phyloP scores from a whole-genome alignment of 2,113 vertebrate genomes.

The Poeciliopsis retropinna region DNA sequence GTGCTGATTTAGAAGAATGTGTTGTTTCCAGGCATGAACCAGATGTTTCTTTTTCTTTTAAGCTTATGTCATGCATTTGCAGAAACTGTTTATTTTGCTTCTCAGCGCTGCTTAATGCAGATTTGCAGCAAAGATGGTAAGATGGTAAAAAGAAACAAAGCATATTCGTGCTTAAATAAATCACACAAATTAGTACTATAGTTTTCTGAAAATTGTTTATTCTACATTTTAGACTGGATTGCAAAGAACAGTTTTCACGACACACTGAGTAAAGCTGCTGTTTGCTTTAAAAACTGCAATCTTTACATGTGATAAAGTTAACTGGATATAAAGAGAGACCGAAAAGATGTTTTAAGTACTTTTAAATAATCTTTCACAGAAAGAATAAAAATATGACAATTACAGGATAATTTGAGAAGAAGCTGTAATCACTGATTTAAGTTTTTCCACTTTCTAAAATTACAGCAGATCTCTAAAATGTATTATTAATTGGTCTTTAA shows the following conservation, averaged over 20 bases:
- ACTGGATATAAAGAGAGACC: constrained; percentile 32
- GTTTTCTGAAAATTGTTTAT: constrained; percentile 13
- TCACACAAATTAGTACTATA: neutral
- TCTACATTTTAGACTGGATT: constrained; percentile 4
- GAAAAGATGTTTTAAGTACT: constrained; percentile 40
- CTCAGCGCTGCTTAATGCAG: neutral
- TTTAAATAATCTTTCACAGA: constrained; percentile 79
- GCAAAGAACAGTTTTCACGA: constrained; percentile 8
- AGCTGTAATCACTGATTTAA: no score
- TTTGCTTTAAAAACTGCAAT: constrained; percentile 1
- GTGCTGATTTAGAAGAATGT: neutral
- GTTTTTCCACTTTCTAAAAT: constrained; percentile 3
- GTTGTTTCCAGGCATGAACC: neutral
- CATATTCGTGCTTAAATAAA: neutral
- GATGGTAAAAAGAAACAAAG: neutral
- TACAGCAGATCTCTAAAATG: neutral
- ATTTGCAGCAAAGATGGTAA: neutral
- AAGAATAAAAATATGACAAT: constrained; percentile 68
- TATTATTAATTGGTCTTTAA: constrained; percentile 11
- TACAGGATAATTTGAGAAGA: constrained; percentile 13
- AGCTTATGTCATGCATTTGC: neutral
- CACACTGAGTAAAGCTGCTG: neutral
- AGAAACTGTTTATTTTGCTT: neutral
- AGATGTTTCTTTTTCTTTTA: neutral
- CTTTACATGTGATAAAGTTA: constrained; percentile 7